These are phyloP conservation scores for Silurus aristotelis DNA, from an alignment of 2,797 vertebrate genomes.

Conservation along the genomic window DNA sequence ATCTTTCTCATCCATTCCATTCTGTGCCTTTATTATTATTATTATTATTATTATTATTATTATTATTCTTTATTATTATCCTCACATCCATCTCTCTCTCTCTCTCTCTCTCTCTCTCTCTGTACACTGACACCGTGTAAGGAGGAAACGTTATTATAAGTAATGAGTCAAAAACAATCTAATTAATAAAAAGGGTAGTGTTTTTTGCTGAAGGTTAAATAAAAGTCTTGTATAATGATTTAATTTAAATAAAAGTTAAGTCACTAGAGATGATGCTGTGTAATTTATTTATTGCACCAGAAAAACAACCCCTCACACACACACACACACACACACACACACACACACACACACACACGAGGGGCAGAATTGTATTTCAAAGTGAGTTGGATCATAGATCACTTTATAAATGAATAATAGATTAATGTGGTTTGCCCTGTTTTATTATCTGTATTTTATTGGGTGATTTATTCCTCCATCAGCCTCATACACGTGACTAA, in stretches of 20 bases:
- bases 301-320: background rate
- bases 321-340: background rate
- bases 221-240: conserved; percentile 76
- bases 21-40: conserved; percentile 82
- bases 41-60: conserved; percentile 6
- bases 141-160: conserved; percentile 71
- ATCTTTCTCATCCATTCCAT: conserved; percentile 63
- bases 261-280: conserved; percentile 64
- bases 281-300: conserved; percentile 45
- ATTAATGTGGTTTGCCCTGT: too few relatives aligned
- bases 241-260: conserved; percentile 86
- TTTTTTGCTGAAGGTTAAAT: conserved; percentile 75
- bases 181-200: conserved; percentile 69
- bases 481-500: too few relatives aligned
- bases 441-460: too few relatives aligned
- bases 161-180: conserved; percentile 71
- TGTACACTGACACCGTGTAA: conserved; percentile 67
- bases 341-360: background rate
- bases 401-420: too few relatives aligned
- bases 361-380: background rate
- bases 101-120: conserved; percentile 58
- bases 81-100: conserved; percentile 45
- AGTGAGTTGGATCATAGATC: too few relatives aligned
- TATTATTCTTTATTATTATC: background rate
- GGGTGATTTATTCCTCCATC: too few relatives aligned